Percentiles rank a stretch among this genome's conserved stretches.
Evolutionary conservation across 2,888 invertebrate genomes (phyloP).

Genomic region (Drosophila mimetica): DNA sequence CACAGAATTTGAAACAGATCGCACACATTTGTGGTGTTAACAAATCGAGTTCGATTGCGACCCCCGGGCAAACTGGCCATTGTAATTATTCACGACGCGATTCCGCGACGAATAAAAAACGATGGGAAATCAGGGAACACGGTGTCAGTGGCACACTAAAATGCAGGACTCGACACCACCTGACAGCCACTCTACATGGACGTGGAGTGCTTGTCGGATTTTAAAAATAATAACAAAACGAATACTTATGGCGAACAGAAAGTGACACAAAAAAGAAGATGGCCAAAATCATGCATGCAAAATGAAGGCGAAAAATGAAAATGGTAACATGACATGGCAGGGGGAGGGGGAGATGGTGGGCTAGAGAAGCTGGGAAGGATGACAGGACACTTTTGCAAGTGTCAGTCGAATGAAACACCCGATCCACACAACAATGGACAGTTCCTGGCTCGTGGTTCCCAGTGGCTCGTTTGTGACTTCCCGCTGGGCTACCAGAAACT

Average conservation of each 20-base stretch:
- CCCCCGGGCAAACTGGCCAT: conserved; percentile 10
- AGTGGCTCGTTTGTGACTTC: conserved; percentile 3
- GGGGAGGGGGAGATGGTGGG: not conserved
- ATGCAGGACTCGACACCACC: conserved; percentile 70
- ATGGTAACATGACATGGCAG: conserved; percentile 29
- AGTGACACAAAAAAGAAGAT: conserved; percentile 45
- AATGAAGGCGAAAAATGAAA: conserved; percentile 60
- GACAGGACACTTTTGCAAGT: conserved; percentile 74
- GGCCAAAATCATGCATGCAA: conserved; percentile 65
- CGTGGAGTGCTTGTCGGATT: conserved; percentile 75
- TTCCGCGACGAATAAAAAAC: conserved; percentile 4
- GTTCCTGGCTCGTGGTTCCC: conserved; percentile 31
- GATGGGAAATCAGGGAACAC: conserved; percentile 4
- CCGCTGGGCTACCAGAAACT: conserved; percentile 42
- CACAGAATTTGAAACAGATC: conserved; percentile 14
- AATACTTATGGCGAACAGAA: conserved; percentile 18
- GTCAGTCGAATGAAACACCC: conserved; percentile 54
- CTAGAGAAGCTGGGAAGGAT: conserved; percentile 34
- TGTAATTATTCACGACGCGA: conserved; percentile 33
- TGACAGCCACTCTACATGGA: conserved; percentile 75
- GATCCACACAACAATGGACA: conserved; percentile 35
- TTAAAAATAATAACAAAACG: conserved; percentile 55
- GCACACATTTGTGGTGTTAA: conserved; percentile 33
- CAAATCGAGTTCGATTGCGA: conserved; percentile 22
- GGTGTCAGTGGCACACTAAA: conserved; percentile 61